A percentile compares a stretch with the other conserved stretches of the same genome.
Evolutionary conservation across 2,797 vertebrate species (phyloP).

Genomic region (Lepilemur septentrionalis): DNA sequence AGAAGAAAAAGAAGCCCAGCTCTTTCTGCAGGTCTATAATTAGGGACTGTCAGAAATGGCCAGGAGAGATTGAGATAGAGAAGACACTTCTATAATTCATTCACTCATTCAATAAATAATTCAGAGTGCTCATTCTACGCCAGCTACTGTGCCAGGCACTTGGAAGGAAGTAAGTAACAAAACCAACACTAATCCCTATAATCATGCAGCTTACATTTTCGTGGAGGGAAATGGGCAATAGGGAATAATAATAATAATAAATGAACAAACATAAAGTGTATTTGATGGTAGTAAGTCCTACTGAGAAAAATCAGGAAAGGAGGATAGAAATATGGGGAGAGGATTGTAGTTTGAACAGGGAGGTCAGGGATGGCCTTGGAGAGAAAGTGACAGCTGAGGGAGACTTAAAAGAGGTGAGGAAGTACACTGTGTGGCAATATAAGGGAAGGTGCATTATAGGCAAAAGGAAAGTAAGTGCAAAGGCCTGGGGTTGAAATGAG

Average conservation of each 20-base stretch:
- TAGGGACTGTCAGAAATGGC: neutral
- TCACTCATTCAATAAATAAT: neutral
- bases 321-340: neutral
- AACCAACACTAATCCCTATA: neutral
- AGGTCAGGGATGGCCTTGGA: neutral
- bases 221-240: neutral
- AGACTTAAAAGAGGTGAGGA: neutral
- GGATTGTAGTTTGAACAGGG: neutral
- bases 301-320: neutral
- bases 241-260: no score
- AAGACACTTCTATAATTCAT: neutral
- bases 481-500: neutral
- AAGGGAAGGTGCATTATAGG: neutral
- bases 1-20: neutral
- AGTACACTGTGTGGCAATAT: fast-evolving
- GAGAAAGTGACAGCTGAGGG: neutral
- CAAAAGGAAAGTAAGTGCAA: neutral
- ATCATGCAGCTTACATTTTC: neutral
- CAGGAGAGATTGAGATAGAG: neutral
- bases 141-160: neutral
- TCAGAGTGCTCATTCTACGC: neutral
- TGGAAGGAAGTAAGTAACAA: neutral
- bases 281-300: neutral
- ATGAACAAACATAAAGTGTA: neutral
- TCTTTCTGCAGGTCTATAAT: neutral